Conservation (phyloP, 2,888 invertebrate genomes). For the Harpagoxenus sublaevis region DNA sequence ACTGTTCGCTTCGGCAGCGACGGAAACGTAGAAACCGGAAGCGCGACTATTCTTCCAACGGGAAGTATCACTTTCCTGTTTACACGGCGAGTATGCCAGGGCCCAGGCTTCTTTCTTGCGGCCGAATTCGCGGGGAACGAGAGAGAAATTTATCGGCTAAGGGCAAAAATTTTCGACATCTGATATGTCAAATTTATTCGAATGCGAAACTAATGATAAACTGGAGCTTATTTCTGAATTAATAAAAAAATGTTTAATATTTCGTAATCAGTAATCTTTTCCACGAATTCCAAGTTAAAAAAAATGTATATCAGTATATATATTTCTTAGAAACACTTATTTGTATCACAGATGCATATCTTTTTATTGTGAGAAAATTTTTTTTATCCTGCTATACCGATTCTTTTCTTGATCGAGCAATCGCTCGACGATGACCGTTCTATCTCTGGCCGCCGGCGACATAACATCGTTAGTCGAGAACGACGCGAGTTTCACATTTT, state of each 20-base stretch:
- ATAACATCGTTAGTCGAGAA: constrained; percentile 45
- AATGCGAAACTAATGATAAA: not conserved
- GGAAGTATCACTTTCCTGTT: constrained; percentile 69
- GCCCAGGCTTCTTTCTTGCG: constrained; percentile 39
- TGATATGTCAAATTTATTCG: constrained; percentile 10
- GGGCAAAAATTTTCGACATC: not conserved
- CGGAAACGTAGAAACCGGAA: constrained; percentile 52
- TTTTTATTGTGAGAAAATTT: not conserved
- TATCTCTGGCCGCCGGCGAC: not conserved
- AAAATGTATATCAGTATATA: not conserved
- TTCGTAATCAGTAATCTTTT: not conserved
- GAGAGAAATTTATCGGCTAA: constrained; percentile 18
- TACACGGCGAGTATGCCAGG: constrained; percentile 45
- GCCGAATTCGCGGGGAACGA: constrained; percentile 22
- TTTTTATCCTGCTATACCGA: not conserved
- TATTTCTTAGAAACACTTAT: not conserved
- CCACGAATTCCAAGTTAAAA: not conserved
- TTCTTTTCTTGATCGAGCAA: not conserved
- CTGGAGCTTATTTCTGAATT: not conserved
- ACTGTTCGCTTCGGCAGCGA: constrained; percentile 20
- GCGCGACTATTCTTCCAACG: constrained; percentile 39
- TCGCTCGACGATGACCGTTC: not conserved
- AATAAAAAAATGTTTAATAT: not conserved
- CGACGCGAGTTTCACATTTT: constrained; percentile 46
- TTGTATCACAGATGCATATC: not conserved